A percentile compares a stretch with the other conserved stretches of the same genome.
Conservation (phyloP, 2,113 vertebrate genomes). For the Microcebus murinus region DNA sequence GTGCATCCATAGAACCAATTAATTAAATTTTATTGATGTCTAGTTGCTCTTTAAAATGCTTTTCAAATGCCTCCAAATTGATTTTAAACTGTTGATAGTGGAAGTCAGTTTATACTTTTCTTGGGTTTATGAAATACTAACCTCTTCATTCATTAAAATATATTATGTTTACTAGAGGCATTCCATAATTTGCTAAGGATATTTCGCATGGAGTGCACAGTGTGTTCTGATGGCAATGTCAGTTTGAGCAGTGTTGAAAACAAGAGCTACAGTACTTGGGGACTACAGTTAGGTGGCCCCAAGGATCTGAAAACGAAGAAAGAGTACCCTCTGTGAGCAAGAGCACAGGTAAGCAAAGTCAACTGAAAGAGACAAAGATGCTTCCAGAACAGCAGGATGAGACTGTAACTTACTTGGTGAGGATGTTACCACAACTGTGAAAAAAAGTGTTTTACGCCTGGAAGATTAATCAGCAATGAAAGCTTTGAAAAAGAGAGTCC, state of each 20-base stretch:
- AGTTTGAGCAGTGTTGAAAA: slow-evolving; percentile 3
- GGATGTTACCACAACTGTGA: not conserved
- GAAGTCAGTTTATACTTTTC: slow-evolving; percentile 80
- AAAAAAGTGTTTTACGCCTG: not conserved
- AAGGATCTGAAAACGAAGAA: not conserved
- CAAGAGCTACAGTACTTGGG: too few species aligned
- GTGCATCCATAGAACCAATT: slow-evolving; percentile 88
- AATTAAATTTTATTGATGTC: slow-evolving; percentile 92
- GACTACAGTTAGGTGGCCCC: not conserved
- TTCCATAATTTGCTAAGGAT: slow-evolving; percentile 43
- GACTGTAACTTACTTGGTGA: not conserved
- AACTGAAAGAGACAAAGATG: not conserved
- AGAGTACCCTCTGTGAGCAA: not conserved
- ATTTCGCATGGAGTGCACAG: not conserved
- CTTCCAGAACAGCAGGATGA: not conserved
- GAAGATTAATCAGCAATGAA: not conserved
- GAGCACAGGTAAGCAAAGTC: not conserved
- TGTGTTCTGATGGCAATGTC: not conserved
- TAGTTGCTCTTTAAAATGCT: slow-evolving; percentile 89
- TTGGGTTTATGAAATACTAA: slow-evolving; percentile 76
- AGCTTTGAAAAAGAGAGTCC: not conserved
- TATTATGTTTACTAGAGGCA: slow-evolving; percentile 49
- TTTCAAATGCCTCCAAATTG: slow-evolving; percentile 88
- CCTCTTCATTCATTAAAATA: slow-evolving; percentile 69
- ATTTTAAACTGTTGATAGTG: slow-evolving; percentile 86